Evolutionary conservation across 1,140 invertebrate genomes (phyloP), one percentile per base, ranked within the genome.

Genomic region (Zaprionus vittiger): DNA sequence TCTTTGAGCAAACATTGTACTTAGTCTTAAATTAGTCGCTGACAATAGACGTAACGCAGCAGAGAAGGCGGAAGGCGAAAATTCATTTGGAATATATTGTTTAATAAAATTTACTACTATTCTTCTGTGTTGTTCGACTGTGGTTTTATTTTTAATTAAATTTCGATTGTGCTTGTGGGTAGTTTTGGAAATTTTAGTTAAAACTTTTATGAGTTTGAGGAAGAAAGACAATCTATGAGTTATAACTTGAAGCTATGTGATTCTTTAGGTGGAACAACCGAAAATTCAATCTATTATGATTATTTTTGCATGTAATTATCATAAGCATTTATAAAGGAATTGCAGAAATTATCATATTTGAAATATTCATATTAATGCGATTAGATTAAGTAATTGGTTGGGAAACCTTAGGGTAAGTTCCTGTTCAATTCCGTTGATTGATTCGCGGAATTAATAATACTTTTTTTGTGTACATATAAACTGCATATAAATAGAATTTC

Each of bases 11-110:
- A 56, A 26, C 22, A 38, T 47, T 64, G 20, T 79, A 31, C 17
- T 15, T 41, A 44, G 47, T 61, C 52, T 52, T 34, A 64, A 73
- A 44, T 82, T 60, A 87, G 83, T 86, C 79, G 73, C 70, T 80
- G 70, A 77, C 80, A 69, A 70, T 28, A 69, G 28, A 37, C 55
- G 62, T 69, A n/a, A 44, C 63, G 24, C 59, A 38, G 26, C 56
- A 66, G 6, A 20, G 34, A n/a, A n/a, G n/a, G n/a, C 57, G 57
- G 5, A 22, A 9, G 11, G 15, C 15, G 52, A 5, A 2, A 38
- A 24, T 24, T 12, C 4, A 24, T 52, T 22, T 14, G 0, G 1
- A 24, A 14, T 24, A 24, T 9, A 12, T 24, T 60, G 11, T 38
- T 56, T 28, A 69, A 26, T 71, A 73, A 55, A 44, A 71, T 80